Evolutionary conservation across 2,888 invertebrate species (phyloP).

Genomic region (Didymodactylos carnosus): DNA sequence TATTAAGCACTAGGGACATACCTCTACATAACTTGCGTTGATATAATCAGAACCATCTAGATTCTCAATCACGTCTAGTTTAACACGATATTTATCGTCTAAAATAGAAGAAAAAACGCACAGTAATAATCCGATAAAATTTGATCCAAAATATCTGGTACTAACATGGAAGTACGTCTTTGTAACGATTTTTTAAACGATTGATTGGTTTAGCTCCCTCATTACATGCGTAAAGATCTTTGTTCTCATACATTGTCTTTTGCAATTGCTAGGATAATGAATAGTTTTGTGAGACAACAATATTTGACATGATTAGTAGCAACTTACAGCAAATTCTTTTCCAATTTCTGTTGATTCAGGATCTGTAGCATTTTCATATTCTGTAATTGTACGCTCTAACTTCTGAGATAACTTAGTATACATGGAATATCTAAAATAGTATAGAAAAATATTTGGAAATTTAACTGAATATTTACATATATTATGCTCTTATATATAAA

Average conservation of each 20-base stretch:
- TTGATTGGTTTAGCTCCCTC: slow-evolving; percentile 5
- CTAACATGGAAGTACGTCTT: slow-evolving; percentile 13
- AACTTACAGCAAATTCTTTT: background rate
- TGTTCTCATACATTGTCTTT: background rate
- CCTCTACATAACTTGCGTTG: background rate
- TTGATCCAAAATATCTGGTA: background rate
- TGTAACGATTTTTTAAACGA: slow-evolving; percentile 8
- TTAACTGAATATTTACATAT: no score
- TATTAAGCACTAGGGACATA: no score
- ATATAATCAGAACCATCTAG: background rate
- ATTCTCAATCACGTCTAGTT: background rate
- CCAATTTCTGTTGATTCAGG: background rate
- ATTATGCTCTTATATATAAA: no score
- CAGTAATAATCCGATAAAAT: background rate
- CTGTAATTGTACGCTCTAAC: background rate
- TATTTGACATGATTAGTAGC: background rate
- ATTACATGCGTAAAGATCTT: background rate
- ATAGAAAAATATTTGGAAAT: no score
- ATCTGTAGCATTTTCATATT: background rate
- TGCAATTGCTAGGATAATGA: background rate
- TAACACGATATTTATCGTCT: slow-evolving; percentile 10
- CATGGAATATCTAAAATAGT: no score
- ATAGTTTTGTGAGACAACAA: no score
- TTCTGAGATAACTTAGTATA: no score
- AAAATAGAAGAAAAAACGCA: background rate